These are phyloP conservation scores for Apocheima hispidaria DNA, from an alignment of 2,888 invertebrate species.

Conservation along the genomic window DNA sequence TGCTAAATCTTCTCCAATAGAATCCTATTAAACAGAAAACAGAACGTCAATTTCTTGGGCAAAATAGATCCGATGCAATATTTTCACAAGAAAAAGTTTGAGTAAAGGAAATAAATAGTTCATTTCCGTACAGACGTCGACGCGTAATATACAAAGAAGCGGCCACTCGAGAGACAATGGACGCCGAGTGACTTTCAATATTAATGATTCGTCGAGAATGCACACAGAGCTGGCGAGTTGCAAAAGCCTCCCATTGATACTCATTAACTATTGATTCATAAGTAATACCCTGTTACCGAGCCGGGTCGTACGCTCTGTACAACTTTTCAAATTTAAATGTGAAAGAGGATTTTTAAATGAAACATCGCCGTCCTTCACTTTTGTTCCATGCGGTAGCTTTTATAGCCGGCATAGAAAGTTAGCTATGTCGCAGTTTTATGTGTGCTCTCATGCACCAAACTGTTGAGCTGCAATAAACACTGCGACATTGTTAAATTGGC, in stretches of 20 bases:
- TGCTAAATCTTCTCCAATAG: conserved; percentile 6
- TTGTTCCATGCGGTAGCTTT: conserved; percentile 33
- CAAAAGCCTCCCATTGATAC: conserved; percentile 82
- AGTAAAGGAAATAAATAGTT: conserved; percentile 79
- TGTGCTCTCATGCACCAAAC: conserved; percentile 20
- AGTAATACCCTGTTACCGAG: conserved; percentile 83
- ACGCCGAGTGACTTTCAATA: conserved; percentile 80
- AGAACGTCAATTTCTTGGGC: conserved; percentile 24
- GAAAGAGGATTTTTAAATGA: conserved; percentile 69
- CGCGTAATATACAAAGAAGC: conserved; percentile 78
- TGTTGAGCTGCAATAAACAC: conserved; percentile 29
- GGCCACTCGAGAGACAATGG: conserved; percentile 80
- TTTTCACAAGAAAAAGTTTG: conserved; percentile 68
- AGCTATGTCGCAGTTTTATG: conserved; percentile 18
- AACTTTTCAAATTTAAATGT: conserved; percentile 82
- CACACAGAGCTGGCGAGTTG: conserved; percentile 76
- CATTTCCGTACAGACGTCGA: conserved; percentile 67
- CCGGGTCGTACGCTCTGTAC: conserved; percentile 61
- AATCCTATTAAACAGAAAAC: conserved; percentile 22
- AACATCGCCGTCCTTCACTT: conserved; percentile 43
- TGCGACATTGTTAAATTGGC: conserved; percentile 28
- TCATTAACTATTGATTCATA: conserved; percentile 86
- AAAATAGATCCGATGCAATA: conserved; percentile 56
- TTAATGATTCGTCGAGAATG: conserved; percentile 83
- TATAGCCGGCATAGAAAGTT: conserved; percentile 22